Conservation (phyloP, 2,113 vertebrate genomes). For the Ranitomeya variabilis region DNA sequence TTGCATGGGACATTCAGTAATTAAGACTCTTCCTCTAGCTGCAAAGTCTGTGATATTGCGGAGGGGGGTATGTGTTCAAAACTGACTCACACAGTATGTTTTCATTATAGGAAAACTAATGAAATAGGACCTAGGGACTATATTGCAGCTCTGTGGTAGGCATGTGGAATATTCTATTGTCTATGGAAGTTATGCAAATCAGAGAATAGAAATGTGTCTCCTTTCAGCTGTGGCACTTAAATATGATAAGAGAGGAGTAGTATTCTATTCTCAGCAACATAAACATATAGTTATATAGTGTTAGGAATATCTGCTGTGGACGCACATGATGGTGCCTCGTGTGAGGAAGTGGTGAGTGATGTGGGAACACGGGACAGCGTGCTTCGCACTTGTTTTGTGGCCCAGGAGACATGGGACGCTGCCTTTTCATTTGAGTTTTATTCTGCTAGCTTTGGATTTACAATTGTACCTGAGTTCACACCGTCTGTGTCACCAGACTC, state of each 20-base stretch:
- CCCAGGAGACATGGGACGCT: too few species aligned
- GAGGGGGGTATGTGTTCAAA: slow-evolving; percentile 9
- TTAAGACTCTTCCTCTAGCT: slow-evolving; percentile 47
- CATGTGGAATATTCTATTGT: neutral
- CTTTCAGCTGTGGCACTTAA: neutral
- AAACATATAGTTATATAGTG: too few species aligned
- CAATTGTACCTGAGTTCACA: too few species aligned
- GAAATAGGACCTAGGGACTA: slow-evolving; percentile 31
- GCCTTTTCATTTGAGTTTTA: too few species aligned
- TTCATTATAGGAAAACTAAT: slow-evolving; percentile 38
- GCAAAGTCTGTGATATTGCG: slow-evolving; percentile 29
- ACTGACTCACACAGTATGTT: slow-evolving; percentile 5
- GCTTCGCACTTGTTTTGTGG: too few species aligned
- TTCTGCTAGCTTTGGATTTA: too few species aligned
- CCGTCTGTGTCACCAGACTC: too few species aligned
- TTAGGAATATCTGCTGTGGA: too few species aligned
- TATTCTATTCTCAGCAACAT: neutral
- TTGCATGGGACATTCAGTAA: slow-evolving; percentile 42
- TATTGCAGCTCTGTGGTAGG: neutral
- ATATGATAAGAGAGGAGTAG: neutral
- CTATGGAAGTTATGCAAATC: neutral
- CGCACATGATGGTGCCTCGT: too few species aligned
- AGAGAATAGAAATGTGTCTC: neutral
- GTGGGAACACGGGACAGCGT: too few species aligned
- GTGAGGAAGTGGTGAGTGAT: too few species aligned